Conservation (phyloP, 2,797 vertebrate genomes). For the Tadarida brasiliensis region DNA sequence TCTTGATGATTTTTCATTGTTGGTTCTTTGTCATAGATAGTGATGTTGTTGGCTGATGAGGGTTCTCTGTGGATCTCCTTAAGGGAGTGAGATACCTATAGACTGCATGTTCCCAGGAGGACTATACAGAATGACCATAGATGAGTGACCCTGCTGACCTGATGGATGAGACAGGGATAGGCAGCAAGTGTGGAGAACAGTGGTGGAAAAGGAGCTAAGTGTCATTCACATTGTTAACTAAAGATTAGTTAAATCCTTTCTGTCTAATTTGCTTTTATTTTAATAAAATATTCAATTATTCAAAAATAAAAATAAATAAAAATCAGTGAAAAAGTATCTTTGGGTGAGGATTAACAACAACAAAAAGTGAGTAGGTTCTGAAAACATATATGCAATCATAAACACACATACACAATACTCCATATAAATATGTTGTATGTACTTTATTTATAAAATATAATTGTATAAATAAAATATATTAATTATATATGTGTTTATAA, state of each 20-base stretch:
- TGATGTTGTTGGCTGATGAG: not conserved
- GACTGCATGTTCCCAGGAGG: not conserved
- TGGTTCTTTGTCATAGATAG: not conserved
- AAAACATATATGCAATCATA: not conserved
- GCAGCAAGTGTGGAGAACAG: not conserved
- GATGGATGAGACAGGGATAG: not conserved
- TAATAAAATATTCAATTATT: too few species aligned
- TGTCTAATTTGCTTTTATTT: too few species aligned
- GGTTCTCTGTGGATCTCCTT: not conserved
- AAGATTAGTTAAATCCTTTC: too few species aligned
- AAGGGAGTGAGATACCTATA: not conserved
- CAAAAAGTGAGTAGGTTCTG: not conserved
- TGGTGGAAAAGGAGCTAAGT: not conserved
- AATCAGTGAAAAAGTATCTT: too few species aligned
- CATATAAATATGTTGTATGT: too few species aligned
- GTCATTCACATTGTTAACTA: too few species aligned
- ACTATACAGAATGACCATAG: not conserved
- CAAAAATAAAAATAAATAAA: too few species aligned
- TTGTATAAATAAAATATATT: too few species aligned
- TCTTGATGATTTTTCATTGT: not conserved
- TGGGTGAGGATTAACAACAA: too few species aligned
- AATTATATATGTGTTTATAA: too few species aligned
- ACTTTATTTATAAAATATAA: too few species aligned
- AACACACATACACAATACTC: too few species aligned
- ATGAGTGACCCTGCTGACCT: not conserved